These are phyloP conservation scores for Polyodon spathula DNA, from an alignment of 2,113 vertebrate genomes.

Conservation along the genomic window DNA sequence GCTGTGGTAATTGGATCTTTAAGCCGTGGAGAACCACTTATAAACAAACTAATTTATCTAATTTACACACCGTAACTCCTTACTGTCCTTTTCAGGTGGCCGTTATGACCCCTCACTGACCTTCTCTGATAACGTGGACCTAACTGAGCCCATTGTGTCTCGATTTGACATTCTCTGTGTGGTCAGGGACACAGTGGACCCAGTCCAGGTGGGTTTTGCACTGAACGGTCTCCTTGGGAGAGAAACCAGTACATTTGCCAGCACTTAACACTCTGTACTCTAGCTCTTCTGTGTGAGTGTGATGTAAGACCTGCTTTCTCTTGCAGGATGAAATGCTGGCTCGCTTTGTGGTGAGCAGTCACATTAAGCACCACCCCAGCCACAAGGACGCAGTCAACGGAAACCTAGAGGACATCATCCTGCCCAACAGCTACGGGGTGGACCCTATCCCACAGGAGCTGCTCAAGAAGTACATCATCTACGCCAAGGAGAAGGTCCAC, in stretches of 20 bases:
- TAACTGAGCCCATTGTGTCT: slow-evolving; percentile 92
- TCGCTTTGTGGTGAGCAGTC: slow-evolving; percentile 90
- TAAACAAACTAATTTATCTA: neutral
- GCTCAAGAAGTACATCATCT: slow-evolving; percentile 85
- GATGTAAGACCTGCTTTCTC: neutral
- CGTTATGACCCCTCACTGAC: slow-evolving; percentile 90
- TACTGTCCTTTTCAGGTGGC: slow-evolving; percentile 58
- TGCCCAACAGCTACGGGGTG: slow-evolving; percentile 75
- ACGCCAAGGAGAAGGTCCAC: slow-evolving; percentile 80
- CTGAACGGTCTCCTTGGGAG: neutral
- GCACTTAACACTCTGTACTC: neutral
- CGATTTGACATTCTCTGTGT: slow-evolving; percentile 88
- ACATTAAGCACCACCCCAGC: slow-evolving; percentile 87
- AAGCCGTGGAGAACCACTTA: too few relatives aligned
- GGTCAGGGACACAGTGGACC: slow-evolving; percentile 85
- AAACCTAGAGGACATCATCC: slow-evolving; percentile 47
- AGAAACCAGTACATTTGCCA: neutral
- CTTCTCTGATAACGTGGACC: slow-evolving; percentile 91
- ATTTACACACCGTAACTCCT: neutral
- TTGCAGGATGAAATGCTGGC: slow-evolving; percentile 92
- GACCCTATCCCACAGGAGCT: slow-evolving; percentile 84
- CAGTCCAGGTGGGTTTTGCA: slow-evolving; percentile 71
- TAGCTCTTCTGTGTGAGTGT: neutral
- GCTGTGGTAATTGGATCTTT: too few relatives aligned
- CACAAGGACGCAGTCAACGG: slow-evolving; percentile 62